Conservation (phyloP, 2,888 invertebrate species). For the Venustoraphidia nigricollis region DNA sequence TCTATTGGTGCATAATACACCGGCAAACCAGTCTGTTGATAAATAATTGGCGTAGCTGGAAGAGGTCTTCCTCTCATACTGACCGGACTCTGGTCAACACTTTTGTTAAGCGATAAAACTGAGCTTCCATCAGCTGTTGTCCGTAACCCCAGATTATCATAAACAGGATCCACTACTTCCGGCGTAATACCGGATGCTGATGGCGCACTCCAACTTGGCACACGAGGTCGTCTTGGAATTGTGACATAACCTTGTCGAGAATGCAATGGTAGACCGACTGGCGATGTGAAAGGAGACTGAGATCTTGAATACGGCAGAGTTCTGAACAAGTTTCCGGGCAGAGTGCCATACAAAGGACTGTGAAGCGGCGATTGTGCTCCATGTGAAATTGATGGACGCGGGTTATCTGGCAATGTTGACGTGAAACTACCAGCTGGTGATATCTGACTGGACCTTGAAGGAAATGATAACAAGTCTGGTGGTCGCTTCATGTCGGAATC, state of each 20-base stretch:
- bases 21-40: conserved; percentile 24
- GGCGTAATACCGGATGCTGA: conserved; percentile 30
- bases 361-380: conserved; percentile 35
- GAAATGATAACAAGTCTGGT: conserved; percentile 69
- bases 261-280: conserved; percentile 43
- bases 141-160: conserved; percentile 71
- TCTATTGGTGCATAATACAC: conserved; percentile 36
- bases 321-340: conserved; percentile 48
- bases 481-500: conserved; percentile 49
- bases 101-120: conserved; percentile 59
- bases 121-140: conserved; percentile 81
- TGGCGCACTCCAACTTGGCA: conserved; percentile 63
- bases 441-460: conserved; percentile 50
- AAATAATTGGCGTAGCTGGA: conserved; percentile 40
- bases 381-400: conserved; percentile 31
- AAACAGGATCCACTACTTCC: conserved; percentile 58
- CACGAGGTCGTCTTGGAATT: conserved; percentile 68
- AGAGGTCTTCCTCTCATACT: conserved; percentile 48
- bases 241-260: conserved; percentile 74
- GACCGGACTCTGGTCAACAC: conserved; percentile 34
- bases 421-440: conserved; percentile 70
- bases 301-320: conserved; percentile 67
- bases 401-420: conserved; percentile 62
- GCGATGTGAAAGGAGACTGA: conserved; percentile 59
- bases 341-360: conserved; percentile 53